phyloP scores from a whole-genome alignment of 2,797 vertebrate species.

The Catharus ustulatus region DNA sequence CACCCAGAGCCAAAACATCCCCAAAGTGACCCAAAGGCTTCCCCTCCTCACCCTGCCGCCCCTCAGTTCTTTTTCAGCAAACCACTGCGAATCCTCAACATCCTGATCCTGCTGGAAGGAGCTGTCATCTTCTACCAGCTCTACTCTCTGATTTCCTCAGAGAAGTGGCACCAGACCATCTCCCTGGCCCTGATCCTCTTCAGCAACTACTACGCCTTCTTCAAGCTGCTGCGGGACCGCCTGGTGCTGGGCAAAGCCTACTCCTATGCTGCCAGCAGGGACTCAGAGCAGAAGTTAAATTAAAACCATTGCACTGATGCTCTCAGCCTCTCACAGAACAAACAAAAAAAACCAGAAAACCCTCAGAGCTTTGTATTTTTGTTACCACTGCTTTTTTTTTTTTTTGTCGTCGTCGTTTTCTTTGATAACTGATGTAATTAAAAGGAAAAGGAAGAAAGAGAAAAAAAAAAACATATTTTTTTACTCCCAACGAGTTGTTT shows the following conservation, averaged over 20 bases:
- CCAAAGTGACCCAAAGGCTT: too few relatives aligned
- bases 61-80: slow-evolving; percentile 98
- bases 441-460: slow-evolving; percentile 74
- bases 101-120: slow-evolving; percentile 94
- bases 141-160: slow-evolving; percentile 93
- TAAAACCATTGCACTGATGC: slow-evolving; percentile 60
- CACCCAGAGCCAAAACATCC: too few relatives aligned
- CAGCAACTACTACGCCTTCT: slow-evolving; percentile 99
- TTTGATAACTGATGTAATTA: slow-evolving; percentile 93
- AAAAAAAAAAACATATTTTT: slow-evolving; percentile 88
- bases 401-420: slow-evolving; percentile 25
- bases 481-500: slow-evolving; percentile 80
- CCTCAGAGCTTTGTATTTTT: slow-evolving; percentile 94
- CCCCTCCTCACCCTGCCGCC: neutral
- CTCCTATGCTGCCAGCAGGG: slow-evolving; percentile 85
- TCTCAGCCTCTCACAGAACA: neutral
- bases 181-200: slow-evolving; percentile 97
- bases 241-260: slow-evolving; percentile 97
- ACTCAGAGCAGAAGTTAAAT: slow-evolving; percentile 89
- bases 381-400: slow-evolving; percentile 86
- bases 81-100: slow-evolving; percentile 96
- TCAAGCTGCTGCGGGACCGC: slow-evolving; percentile 96
- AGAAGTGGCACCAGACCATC: slow-evolving; percentile 99
- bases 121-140: slow-evolving; percentile 98
- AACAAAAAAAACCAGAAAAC: slow-evolving; percentile 49